phyloP scores from a whole-genome alignment of 1,140 invertebrate species.

The Tyrophagus putrescentiae region DNA sequence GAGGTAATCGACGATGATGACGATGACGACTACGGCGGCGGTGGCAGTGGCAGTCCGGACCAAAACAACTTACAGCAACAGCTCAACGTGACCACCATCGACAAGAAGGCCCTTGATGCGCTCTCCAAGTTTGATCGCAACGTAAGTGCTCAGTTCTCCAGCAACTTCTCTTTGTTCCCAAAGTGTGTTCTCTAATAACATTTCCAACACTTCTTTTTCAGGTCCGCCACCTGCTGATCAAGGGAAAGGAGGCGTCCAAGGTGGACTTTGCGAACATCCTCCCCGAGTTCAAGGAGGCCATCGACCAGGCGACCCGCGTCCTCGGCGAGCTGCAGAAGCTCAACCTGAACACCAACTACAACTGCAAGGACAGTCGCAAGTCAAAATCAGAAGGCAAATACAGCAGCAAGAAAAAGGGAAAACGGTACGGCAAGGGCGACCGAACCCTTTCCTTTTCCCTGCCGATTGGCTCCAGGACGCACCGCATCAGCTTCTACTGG shows the following conservation, averaged over 20 bases:
- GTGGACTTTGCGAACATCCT: background rate
- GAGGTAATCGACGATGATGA: background rate
- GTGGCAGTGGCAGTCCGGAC: background rate
- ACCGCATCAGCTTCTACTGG: conserved; percentile 7
- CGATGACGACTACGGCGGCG: background rate
- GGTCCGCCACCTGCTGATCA: conserved; percentile 1
- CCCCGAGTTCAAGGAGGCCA: conserved; percentile 6
- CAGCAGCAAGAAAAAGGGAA: background rate
- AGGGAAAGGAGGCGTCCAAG: conserved; percentile 9
- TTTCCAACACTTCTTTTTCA: too few species aligned
- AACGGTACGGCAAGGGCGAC: background rate
- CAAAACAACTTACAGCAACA: too few species aligned
- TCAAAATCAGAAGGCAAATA: background rate
- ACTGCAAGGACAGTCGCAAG: background rate
- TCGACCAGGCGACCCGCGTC: background rate
- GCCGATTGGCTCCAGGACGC: background rate
- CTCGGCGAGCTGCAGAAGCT: background rate
- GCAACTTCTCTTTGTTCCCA: background rate
- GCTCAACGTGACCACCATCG: background rate
- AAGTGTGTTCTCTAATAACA: background rate
- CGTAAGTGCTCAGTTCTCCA: background rate
- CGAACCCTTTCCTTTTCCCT: conserved; percentile 4
- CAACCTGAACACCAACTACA: background rate
- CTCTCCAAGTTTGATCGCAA: conserved; percentile 12
- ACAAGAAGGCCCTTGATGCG: conserved; percentile 4